Evolutionary conservation across 2,113 vertebrate genomes (phyloP), one percentile per base, ranked within the genome.

Genomic region (Peromyscus polionotus): DNA sequence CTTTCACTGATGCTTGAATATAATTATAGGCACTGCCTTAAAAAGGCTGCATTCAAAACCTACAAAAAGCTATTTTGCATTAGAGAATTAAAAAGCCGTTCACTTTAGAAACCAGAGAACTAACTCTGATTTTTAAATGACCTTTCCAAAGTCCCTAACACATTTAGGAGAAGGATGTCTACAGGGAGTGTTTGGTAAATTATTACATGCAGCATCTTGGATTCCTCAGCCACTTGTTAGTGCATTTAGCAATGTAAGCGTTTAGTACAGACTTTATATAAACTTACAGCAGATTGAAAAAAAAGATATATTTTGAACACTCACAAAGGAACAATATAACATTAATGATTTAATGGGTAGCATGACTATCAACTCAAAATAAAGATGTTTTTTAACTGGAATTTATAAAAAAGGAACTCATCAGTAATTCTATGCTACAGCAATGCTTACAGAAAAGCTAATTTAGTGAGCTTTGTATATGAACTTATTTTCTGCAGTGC

Each of bases 331-430:
- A 77, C 12, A 90, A 77, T 92, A 54, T 48, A 96, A 76, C 85
- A 57, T 97, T 97, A 98, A 96, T 97, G 92, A 95, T 83, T 97
- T 97, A 95, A 97, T 97, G 83, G 84, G 93, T 92, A 95, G 72
- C 76, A 96, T 97, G 65, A 36, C 90, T 96, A 81, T 97, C 83
- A 96, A 94, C 92, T 96, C 92, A 80, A 98, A 97, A 97, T 98
- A 98, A 97, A 75, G 36, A 68, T 94, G 75, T 91, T 98, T 98
- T 86, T 42, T 94, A 97, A 97, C 95, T 95, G 94, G 79, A 76
- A 96, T 89, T 90, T 91, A 92, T 94, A 75, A 97, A 96, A 91
- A 75, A 97, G 93, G 90, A 96, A 88, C 79, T 96, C 76, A 68
- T 93, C 51, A 88, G 94, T 36, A 77, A 75, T 28, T 94, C 88